Conservation (phyloP, 2,888 invertebrate genomes). For the Argyresthia albistria region DNA sequence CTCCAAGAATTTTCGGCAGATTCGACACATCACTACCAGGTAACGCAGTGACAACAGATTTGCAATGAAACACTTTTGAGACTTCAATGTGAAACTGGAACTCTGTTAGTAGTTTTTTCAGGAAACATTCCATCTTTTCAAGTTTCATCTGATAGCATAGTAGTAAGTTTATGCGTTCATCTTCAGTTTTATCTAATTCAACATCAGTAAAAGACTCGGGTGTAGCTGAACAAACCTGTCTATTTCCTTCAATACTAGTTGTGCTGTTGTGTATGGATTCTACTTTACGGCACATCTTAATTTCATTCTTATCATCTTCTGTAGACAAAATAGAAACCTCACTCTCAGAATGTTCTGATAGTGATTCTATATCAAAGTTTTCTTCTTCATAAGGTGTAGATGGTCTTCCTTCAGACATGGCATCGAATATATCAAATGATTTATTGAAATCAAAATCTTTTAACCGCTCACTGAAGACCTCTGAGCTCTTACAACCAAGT, state of each 20-base stretch:
- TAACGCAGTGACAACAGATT: conserved; percentile 28
- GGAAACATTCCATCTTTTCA: conserved; percentile 38
- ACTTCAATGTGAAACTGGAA: conserved; percentile 59
- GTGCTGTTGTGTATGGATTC: conserved; percentile 14
- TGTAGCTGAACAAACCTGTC: conserved; percentile 28
- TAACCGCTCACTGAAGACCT: conserved; percentile 38
- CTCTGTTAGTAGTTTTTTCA: conserved; percentile 44
- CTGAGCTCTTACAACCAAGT: conserved; percentile 37
- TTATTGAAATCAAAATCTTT: conserved; percentile 45
- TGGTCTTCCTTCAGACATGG: conserved; percentile 25
- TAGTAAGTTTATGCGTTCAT: conserved; percentile 36
- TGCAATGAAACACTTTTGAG: conserved; percentile 44
- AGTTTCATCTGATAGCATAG: conserved; percentile 42
- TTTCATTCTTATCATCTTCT: conserved; percentile 20
- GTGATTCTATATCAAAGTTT: conserved; percentile 37
- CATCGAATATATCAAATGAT: conserved; percentile 47
- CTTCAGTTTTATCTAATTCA: conserved; percentile 47
- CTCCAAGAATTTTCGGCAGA: conserved; percentile 23
- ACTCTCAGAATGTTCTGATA: conserved; percentile 46
- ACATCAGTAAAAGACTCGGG: conserved; percentile 54
- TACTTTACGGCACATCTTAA: conserved; percentile 55
- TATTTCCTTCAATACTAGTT: conserved; percentile 17
- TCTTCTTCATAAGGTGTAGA: conserved; percentile 30
- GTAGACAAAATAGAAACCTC: conserved; percentile 30
- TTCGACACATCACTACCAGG: conserved; percentile 26